Evolutionary conservation across 1,140 invertebrate species (phyloP).

Genomic region (Monochamus saltuarius): DNA sequence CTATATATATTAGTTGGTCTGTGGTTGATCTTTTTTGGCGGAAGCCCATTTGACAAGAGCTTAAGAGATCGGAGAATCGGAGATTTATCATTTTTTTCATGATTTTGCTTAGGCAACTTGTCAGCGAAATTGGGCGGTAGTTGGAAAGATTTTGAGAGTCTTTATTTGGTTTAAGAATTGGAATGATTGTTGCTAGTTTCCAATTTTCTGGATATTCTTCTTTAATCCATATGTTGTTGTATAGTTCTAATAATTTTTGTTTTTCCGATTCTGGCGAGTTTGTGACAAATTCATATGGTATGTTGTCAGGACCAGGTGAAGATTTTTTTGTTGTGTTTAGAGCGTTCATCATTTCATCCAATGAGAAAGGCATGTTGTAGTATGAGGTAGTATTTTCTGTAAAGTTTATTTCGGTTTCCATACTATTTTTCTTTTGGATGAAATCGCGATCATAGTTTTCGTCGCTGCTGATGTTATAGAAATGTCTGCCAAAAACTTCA

Average conservation of each 20-base stretch:
- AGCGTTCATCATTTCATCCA: no score
- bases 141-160: neutral
- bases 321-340: neutral
- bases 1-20: conserved; percentile 9
- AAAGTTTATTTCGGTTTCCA: no score
- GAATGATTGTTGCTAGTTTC: neutral
- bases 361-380: no score
- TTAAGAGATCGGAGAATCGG: neutral
- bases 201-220: neutral
- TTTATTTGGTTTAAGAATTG: conserved; percentile 1
- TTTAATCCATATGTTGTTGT: neutral
- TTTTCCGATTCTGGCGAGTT: neutral
- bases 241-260: neutral
- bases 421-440: no score
- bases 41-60: conserved; percentile 3
- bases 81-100: conserved; percentile 11
- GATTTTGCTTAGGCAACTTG: conserved; percentile 1
- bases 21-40: conserved; percentile 1
- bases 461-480: no score
- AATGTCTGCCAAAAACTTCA: no score
- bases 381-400: no score
- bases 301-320: no score
- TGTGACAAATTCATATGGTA: neutral
- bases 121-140: neutral
- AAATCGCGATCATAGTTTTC: no score